These are phyloP conservation scores for Synergus gifuensis DNA, from an alignment of 2,888 invertebrate species.

Conservation along the genomic window DNA sequence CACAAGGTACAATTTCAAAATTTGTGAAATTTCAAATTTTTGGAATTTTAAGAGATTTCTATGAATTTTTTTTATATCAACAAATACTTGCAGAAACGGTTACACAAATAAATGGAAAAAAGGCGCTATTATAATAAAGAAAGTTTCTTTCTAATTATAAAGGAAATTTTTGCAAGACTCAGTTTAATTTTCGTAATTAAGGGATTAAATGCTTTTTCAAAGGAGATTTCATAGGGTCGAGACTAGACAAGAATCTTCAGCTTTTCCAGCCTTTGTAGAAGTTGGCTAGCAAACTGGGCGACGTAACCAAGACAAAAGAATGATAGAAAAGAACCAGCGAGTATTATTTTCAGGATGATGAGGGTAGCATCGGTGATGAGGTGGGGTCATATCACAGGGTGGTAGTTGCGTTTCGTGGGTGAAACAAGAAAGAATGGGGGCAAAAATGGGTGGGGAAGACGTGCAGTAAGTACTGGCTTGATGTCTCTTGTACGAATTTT, in stretches of 20 bases:
- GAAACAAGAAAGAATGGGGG: constrained; percentile 42
- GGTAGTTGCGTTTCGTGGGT: constrained; percentile 28
- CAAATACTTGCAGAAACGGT: too few species aligned
- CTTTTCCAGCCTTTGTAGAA: constrained; percentile 45
- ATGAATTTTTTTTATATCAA: too few species aligned
- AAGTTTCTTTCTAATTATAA: neutral
- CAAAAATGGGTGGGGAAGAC: constrained; percentile 57
- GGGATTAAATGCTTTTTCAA: constrained; percentile 52
- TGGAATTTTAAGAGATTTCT: too few species aligned
- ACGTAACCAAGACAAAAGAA: constrained; percentile 64
- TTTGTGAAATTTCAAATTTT: too few species aligned
- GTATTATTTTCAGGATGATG: constrained; percentile 66
- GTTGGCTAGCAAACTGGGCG: constrained; percentile 48
- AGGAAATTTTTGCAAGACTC: neutral
- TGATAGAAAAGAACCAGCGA: constrained; percentile 64
- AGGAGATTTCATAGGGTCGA: constrained; percentile 39
- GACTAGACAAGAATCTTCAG: constrained; percentile 47
- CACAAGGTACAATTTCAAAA: too few species aligned
- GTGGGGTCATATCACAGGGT: constrained; percentile 52
- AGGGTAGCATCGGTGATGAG: constrained; percentile 58
- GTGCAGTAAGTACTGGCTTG: constrained; percentile 63
- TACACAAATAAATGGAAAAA: too few species aligned
- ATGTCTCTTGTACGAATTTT: constrained; percentile 55
- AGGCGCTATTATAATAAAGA: too few species aligned
- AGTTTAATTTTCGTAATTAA: constrained; percentile 54